Percentiles rank a stretch among this genome's conserved stretches.
Conservation (phyloP, 2,113 vertebrate species). For the Parus major region DNA sequence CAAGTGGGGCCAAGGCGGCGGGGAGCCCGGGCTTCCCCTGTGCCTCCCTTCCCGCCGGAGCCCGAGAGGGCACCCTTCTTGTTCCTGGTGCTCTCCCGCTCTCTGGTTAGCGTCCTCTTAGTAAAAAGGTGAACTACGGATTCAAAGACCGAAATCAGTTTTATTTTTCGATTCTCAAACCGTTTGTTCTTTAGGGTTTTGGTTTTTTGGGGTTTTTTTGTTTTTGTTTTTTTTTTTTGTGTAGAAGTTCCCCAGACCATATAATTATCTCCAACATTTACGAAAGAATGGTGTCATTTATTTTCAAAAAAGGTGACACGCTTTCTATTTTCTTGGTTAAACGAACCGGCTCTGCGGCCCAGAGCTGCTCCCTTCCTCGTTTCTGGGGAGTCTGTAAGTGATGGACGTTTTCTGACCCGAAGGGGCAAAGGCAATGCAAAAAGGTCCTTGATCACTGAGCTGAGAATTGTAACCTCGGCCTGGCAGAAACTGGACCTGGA, state of each 20-base stretch:
- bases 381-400: constrained; percentile 69
- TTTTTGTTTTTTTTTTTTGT: background rate
- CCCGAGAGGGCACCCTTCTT: background rate
- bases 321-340: constrained; percentile 38
- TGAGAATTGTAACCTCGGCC: constrained; percentile 74
- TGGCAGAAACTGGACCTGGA: constrained; percentile 75
- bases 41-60: background rate
- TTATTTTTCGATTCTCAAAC: background rate
- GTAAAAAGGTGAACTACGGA: background rate
- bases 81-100: background rate
- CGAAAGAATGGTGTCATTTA: constrained; percentile 48
- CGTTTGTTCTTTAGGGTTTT: background rate
- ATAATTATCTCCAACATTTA: constrained; percentile 31
- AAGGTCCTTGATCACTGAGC: constrained; percentile 85
- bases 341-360: constrained; percentile 23
- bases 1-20: background rate
- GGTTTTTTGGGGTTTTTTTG: no score
- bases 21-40: background rate
- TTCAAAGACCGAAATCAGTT: background rate
- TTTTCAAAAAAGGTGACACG: background rate
- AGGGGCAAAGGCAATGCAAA: constrained; percentile 70
- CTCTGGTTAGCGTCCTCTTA: background rate
- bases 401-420: constrained; percentile 82
- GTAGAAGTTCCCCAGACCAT: constrained; percentile 42
- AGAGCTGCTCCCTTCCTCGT: constrained; percentile 24